A percentile compares a stretch with the other conserved stretches of the same genome.
Evolutionary conservation across 92 coral and sea anemone genomes (phyloP).

Genomic region (Porites cylindrica): DNA sequence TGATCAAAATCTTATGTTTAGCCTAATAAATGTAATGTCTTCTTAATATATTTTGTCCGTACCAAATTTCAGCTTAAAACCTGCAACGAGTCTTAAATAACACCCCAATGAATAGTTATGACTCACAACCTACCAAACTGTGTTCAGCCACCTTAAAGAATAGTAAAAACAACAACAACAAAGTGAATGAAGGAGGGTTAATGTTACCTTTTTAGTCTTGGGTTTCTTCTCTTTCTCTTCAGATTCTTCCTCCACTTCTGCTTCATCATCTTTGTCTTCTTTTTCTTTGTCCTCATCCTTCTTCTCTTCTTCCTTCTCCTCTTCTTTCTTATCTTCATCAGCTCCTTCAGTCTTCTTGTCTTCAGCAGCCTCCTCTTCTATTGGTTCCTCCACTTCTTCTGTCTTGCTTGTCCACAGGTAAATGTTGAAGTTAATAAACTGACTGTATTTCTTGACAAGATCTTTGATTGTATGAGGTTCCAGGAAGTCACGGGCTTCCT

Average conservation of each 20-base stretch:
- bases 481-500: slow-evolving; percentile 95
- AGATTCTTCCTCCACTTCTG: slow-evolving; percentile 84
- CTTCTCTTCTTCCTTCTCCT: slow-evolving; percentile 69
- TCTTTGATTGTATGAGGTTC: slow-evolving; percentile 96
- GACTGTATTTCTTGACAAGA: slow-evolving; percentile 98
- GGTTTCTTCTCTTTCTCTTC: slow-evolving; percentile 98
- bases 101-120: no score
- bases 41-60: no score
- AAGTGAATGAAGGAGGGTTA: no score
- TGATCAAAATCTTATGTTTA: no score
- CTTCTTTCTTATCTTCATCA: slow-evolving; percentile 75
- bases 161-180: no score
- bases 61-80: no score
- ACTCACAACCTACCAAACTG: no score
- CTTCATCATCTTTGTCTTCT: slow-evolving; percentile 83
- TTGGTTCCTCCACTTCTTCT: slow-evolving; percentile 94
- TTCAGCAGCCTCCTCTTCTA: slow-evolving; percentile 91
- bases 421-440: slow-evolving; percentile 99
- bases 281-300: slow-evolving; percentile 74
- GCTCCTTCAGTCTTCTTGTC: slow-evolving; percentile 70
- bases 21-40: no score
- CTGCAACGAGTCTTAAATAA: no score
- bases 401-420: slow-evolving; percentile 99
- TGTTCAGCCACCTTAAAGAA: no score
- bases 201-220: slow-evolving; percentile 88